These are phyloP conservation scores for Procambarus virginalis DNA, from an alignment of 1,140 invertebrate genomes.

Conservation along the genomic window DNA sequence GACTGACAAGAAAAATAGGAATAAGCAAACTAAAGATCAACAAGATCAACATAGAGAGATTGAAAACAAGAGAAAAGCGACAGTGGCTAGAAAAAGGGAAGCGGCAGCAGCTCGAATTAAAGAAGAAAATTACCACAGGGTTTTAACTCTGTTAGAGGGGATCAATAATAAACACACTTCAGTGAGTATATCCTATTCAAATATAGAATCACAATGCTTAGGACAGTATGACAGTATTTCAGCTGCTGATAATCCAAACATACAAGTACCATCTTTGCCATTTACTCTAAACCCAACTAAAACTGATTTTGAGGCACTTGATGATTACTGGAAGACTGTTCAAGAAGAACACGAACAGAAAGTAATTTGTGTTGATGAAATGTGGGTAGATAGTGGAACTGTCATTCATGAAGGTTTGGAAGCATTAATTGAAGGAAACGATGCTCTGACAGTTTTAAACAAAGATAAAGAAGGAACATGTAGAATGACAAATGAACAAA, in stretches of 20 bases:
- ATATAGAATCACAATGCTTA: slow-evolving; percentile 8
- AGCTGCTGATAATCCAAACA: background rate
- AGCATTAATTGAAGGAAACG: slow-evolving; percentile 34
- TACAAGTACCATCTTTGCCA: slow-evolving; percentile 37
- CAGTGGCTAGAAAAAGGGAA: background rate
- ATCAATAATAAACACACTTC: background rate
- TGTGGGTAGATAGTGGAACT: background rate
- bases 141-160: background rate
- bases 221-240: background rate
- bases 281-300: slow-evolving; percentile 6
- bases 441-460: background rate
- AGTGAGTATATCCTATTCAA: slow-evolving; percentile 15
- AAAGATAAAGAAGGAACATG: background rate
- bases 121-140: slow-evolving; percentile 7
- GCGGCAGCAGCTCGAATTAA: background rate
- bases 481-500: background rate
- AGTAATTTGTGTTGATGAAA: slow-evolving; percentile 1
- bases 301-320: background rate
- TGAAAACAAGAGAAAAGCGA: background rate
- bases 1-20: background rate
- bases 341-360: background rate
- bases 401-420: slow-evolving; percentile 14
- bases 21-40: background rate
- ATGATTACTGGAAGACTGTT: background rate
- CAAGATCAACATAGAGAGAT: background rate